phyloP scores from a whole-genome alignment of 2,888 invertebrate genomes.

The Slavum lentiscoides region DNA sequence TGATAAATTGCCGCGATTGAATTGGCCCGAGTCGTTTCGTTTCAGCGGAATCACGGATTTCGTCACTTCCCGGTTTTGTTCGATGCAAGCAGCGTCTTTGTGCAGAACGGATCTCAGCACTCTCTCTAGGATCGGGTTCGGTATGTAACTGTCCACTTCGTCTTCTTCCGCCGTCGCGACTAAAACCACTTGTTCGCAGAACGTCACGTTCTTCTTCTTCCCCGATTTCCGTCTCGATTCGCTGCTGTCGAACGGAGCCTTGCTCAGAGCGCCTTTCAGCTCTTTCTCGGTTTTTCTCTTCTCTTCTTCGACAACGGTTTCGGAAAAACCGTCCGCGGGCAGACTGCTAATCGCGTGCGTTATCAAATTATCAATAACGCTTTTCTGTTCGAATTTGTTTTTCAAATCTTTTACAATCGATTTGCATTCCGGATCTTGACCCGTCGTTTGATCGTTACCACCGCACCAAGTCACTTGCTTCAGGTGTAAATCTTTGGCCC shows the following conservation, averaged over 20 bases:
- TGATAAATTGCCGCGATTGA: conserved; percentile 51
- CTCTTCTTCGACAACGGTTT: conserved; percentile 29
- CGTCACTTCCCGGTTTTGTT: conserved; percentile 60
- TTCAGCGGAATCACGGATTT: conserved; percentile 58
- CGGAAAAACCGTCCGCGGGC: conserved; percentile 45
- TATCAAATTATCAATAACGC: conserved; percentile 44
- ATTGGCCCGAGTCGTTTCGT: conserved; percentile 57
- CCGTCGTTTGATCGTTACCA: not conserved
- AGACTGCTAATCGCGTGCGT: conserved; percentile 42
- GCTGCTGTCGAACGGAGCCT: conserved; percentile 54
- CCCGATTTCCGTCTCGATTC: conserved; percentile 63
- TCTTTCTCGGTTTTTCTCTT: conserved; percentile 50
- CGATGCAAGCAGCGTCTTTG: conserved; percentile 66
- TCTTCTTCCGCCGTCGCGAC: conserved; percentile 92
- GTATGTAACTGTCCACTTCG: conserved; percentile 86
- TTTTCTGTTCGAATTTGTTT: conserved; percentile 74
- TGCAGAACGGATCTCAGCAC: conserved; percentile 81
- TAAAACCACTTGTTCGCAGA: conserved; percentile 90
- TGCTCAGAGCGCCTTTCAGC: conserved; percentile 40
- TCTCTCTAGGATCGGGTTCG: conserved; percentile 85
- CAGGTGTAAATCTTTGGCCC: conserved; percentile 78
- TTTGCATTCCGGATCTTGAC: conserved; percentile 25
- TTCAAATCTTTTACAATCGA: conserved; percentile 75
- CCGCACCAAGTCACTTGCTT: conserved; percentile 70
- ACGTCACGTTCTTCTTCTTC: conserved; percentile 92